Conservation (phyloP, 2,888 invertebrate genomes). For the Eristalinus aeneus region DNA sequence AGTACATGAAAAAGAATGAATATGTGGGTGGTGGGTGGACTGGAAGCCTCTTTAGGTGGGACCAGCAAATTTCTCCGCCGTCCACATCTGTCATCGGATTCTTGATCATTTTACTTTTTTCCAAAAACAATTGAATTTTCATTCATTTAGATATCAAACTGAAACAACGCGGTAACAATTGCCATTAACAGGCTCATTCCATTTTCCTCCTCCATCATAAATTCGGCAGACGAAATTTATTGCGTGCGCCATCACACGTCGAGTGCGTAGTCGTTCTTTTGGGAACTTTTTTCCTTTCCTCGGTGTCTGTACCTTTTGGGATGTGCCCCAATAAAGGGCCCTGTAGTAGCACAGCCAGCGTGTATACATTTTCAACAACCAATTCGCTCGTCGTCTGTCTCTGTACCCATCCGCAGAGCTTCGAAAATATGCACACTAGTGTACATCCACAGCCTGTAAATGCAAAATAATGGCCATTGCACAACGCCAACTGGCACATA, state of each 20-base stretch:
- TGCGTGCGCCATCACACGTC: conserved; percentile 12
- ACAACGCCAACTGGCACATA: conserved; percentile 20
- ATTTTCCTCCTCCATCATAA: conserved; percentile 1
- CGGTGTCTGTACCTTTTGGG: background rate
- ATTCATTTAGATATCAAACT: background rate
- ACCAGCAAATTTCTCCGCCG: background rate
- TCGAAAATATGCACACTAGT: conserved; percentile 9
- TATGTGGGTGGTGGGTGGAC: too few species aligned
- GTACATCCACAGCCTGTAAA: conserved; percentile 9
- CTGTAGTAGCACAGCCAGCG: background rate
- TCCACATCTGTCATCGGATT: background rate
- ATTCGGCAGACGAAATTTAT: conserved; percentile 36
- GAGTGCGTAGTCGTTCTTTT: conserved; percentile 25
- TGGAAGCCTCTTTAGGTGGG: too few species aligned
- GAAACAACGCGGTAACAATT: background rate
- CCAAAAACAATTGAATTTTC: background rate
- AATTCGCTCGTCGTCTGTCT: conserved; percentile 40
- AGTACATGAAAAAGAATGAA: too few species aligned
- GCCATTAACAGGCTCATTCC: background rate
- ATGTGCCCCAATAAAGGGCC: background rate
- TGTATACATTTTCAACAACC: conserved; percentile 48
- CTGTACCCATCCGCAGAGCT: conserved; percentile 7
- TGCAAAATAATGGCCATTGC: conserved; percentile 36
- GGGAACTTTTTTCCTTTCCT: conserved; percentile 3
- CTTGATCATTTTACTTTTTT: background rate